Percentiles rank a stretch among this genome's conserved stretches.
Evolutionary conservation across 2,113 vertebrate genomes (phyloP).

Genomic region (Phoenicopterus ruber): DNA sequence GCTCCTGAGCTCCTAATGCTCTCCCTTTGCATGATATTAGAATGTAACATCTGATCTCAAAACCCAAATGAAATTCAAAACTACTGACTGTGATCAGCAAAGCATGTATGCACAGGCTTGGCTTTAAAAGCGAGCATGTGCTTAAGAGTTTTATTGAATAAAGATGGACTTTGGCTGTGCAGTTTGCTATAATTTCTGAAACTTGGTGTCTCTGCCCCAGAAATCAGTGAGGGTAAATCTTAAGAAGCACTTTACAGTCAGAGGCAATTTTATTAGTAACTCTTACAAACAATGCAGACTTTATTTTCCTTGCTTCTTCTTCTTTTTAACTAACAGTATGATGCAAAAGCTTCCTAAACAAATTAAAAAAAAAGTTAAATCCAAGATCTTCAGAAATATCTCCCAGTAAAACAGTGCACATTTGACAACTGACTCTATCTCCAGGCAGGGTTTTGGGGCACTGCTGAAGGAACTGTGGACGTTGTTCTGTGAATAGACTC

Average conservation of each 20-base stretch:
- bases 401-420: not conserved
- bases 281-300: not conserved
- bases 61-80: not conserved
- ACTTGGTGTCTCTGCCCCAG: not conserved
- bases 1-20: not conserved
- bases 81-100: not conserved
- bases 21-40: not conserved
- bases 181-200: not conserved
- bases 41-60: not conserved
- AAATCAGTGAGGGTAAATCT: not conserved
- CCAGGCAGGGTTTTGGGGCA: not conserved
- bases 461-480: not conserved
- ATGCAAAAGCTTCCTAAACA: not conserved
- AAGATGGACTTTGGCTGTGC: not conserved
- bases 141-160: not conserved
- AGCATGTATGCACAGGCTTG: not conserved
- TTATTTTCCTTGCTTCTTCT: not conserved
- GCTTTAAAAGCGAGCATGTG: not conserved
- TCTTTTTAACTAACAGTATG: not conserved
- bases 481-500: not conserved
- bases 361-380: not conserved
- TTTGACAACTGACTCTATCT: not conserved
- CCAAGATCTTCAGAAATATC: not conserved
- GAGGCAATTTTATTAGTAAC: not conserved
- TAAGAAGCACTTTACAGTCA: not conserved